Conservation (phyloP, 2,113 vertebrate species). For the Isichthys henryi region DNA sequence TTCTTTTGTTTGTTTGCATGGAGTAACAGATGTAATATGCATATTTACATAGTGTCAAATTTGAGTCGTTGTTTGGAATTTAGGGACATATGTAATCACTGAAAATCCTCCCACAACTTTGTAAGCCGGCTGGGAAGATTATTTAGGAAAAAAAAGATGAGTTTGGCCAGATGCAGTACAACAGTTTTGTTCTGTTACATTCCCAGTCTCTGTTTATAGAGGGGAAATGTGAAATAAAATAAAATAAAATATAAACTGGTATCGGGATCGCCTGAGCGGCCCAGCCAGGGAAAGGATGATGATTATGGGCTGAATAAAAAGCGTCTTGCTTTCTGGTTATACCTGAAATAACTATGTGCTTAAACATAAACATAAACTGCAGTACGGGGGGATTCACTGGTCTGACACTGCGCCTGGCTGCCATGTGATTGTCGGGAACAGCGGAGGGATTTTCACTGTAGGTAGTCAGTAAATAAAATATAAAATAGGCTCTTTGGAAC, state of each 20-base stretch:
- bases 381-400: neutral
- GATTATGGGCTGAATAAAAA: neutral
- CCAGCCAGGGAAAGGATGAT: neutral
- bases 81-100: constrained; percentile 6
- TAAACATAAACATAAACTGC: neutral
- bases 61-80: neutral
- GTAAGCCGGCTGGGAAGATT: neutral
- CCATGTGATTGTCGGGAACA: neutral
- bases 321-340: neutral
- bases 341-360: neutral
- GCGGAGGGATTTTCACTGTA: neutral
- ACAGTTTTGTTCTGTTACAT: neutral
- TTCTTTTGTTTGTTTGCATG: constrained; percentile 2
- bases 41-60: constrained; percentile 7
- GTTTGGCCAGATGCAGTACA: neutral
- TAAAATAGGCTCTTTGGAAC: neutral
- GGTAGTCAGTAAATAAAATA: neutral
- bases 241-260: neutral
- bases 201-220: neutral
- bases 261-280: neutral
- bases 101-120: neutral
- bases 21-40: neutral
- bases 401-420: neutral
- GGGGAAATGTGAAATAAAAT: neutral
- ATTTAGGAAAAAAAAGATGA: neutral